Conservation (phyloP, 2,888 invertebrate genomes). For the Diplazon laetatorius region DNA sequence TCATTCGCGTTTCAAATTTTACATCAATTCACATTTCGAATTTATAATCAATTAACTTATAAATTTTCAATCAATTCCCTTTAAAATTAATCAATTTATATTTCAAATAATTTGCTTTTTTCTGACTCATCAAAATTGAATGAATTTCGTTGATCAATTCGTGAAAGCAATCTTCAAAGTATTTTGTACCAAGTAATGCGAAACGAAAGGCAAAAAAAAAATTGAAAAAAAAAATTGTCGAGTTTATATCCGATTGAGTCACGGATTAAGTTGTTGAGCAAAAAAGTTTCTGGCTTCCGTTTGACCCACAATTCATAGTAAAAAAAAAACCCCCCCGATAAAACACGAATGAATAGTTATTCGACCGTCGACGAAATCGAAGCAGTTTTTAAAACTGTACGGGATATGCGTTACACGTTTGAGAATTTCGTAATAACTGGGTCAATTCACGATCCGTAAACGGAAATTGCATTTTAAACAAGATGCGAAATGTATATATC, state of each 20-base stretch:
- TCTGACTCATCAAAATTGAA: no score
- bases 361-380: neutral
- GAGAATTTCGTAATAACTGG: constrained; percentile 38
- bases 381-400: neutral
- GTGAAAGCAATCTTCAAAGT: no score
- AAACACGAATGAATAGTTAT: neutral
- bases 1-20: no score
- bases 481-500: constrained; percentile 22
- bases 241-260: neutral
- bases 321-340: no score
- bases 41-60: no score
- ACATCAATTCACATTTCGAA: no score
- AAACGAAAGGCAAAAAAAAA: constrained; percentile 1
- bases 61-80: no score
- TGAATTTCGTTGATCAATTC: no score
- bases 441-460: constrained; percentile 45
- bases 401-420: neutral
- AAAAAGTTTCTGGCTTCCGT: neutral
- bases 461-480: constrained; percentile 22
- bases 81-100: no score
- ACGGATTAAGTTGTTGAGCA: neutral
- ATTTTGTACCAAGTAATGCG: no score
- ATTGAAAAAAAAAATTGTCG: neutral
- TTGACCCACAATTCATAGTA: neutral
- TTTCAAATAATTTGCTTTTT: no score